phyloP scores from a whole-genome alignment of 2,888 invertebrate genomes.

The Meiosimyza decipiens region DNA sequence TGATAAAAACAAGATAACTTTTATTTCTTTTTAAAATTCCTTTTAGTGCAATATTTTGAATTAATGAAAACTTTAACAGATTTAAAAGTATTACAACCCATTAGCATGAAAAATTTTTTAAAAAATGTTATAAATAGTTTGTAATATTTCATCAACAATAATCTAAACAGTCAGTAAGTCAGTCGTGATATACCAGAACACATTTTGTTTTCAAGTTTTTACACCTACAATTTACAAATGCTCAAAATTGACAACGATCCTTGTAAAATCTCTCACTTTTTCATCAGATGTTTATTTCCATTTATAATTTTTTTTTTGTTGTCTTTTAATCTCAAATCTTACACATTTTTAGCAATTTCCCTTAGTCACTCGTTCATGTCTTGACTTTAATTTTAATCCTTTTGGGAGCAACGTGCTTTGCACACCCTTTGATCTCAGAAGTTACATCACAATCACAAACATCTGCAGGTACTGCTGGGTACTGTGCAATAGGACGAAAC shows the following conservation, averaged over 20 bases:
- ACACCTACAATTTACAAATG: background rate
- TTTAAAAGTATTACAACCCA: no score
- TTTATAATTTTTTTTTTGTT: background rate
- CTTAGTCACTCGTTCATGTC: background rate
- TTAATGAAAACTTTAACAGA: no score
- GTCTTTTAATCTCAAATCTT: background rate
- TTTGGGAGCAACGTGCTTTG: conserved; percentile 6
- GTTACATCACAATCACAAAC: conserved; percentile 7
- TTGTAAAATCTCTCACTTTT: background rate
- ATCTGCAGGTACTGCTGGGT: background rate
- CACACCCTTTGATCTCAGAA: background rate
- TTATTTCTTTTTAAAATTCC: no score
- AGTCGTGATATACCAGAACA: no score
- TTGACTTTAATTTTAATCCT: conserved; percentile 25
- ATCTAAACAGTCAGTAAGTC: no score
- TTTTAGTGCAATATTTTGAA: no score
- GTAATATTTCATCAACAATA: no score
- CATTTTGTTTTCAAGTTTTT: no score
- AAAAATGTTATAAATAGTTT: no score
- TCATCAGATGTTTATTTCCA: background rate
- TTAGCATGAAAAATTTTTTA: no score
- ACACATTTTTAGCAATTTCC: conserved; percentile 15
- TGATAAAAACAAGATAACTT: no score
- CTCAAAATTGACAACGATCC: background rate
- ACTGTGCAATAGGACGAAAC: no score